A percentile compares a stretch with the other conserved stretches of the same genome.
These are phyloP conservation scores for Hartigia nigra DNA, from an alignment of 2,888 invertebrate species.

Conservation along the genomic window DNA sequence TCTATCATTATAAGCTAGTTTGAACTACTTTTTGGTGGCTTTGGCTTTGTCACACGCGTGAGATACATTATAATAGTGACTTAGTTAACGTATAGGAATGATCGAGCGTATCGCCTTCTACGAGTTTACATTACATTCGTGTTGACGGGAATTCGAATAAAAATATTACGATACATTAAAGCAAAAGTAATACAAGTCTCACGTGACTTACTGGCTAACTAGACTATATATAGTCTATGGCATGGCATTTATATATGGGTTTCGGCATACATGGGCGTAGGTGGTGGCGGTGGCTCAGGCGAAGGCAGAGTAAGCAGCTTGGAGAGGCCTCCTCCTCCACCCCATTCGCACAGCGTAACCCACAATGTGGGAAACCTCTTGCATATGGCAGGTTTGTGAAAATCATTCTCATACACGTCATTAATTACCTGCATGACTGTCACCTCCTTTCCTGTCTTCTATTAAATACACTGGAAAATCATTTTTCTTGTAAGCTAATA, in stretches of 20 bases:
- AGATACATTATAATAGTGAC: background rate
- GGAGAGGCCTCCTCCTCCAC: conserved; percentile 80
- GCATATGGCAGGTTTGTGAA: conserved; percentile 81
- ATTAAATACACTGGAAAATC: background rate
- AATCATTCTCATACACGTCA: conserved; percentile 16
- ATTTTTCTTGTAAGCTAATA: background rate
- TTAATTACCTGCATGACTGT: background rate
- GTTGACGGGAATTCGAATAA: background rate
- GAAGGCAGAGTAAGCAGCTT: conserved; percentile 69
- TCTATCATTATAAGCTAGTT: background rate
- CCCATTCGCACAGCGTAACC: conserved; percentile 72
- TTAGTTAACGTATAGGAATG: background rate
- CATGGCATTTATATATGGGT: conserved; percentile 34
- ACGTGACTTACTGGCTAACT: background rate
- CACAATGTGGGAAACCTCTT: conserved; percentile 77
- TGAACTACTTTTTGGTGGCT: background rate
- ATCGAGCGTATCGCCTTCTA: background rate
- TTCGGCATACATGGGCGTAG: conserved; percentile 57
- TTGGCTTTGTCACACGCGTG: background rate
- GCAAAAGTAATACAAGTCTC: background rate
- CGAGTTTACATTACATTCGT: background rate
- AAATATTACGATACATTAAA: background rate
- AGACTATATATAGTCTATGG: background rate
- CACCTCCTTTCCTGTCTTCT: background rate
- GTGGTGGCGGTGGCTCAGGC: conserved; percentile 68